phyloP scores from a whole-genome alignment of 2,113 vertebrate genomes.

The Eublepharis macularius region DNA sequence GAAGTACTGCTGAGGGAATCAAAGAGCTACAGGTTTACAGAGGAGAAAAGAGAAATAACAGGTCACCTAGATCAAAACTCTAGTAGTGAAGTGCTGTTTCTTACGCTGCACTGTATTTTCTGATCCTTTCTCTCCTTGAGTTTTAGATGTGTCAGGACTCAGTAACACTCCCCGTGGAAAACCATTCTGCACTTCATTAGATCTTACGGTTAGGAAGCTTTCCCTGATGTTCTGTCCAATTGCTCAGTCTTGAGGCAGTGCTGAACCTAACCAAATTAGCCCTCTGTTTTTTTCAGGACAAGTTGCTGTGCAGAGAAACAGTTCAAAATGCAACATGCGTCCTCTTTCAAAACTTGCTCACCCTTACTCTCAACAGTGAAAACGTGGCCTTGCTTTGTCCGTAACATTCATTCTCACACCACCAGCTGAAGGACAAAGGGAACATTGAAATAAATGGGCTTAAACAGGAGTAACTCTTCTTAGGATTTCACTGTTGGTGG shows the following conservation, averaged over 20 bases:
- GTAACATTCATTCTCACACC: neutral
- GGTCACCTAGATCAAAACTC: constrained; percentile 8
- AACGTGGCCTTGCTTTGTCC: neutral
- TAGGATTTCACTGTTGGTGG: no score
- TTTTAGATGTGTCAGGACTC: constrained; percentile 33
- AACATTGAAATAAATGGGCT: no score
- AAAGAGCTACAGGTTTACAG: constrained; percentile 36
- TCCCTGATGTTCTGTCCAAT: constrained; percentile 6
- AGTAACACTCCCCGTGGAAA: constrained; percentile 24
- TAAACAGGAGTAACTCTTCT: no score
- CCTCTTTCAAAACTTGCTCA: neutral
- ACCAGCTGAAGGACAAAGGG: neutral
- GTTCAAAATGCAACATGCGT: neutral
- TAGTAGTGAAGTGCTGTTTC: neutral
- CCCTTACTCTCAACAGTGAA: neutral
- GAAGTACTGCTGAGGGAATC: neutral
- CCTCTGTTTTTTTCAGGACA: neutral
- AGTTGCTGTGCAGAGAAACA: neutral
- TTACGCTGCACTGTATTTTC: neutral
- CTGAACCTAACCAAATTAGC: constrained; percentile 7
- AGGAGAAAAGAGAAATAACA: constrained; percentile 35
- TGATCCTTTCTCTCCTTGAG: constrained; percentile 27
- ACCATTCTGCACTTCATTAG: constrained; percentile 35
- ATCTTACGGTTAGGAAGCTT: constrained; percentile 25
- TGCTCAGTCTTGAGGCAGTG: neutral